Conservation (phyloP, 2,113 vertebrate genomes). For the Oceanodroma tethys region DNA sequence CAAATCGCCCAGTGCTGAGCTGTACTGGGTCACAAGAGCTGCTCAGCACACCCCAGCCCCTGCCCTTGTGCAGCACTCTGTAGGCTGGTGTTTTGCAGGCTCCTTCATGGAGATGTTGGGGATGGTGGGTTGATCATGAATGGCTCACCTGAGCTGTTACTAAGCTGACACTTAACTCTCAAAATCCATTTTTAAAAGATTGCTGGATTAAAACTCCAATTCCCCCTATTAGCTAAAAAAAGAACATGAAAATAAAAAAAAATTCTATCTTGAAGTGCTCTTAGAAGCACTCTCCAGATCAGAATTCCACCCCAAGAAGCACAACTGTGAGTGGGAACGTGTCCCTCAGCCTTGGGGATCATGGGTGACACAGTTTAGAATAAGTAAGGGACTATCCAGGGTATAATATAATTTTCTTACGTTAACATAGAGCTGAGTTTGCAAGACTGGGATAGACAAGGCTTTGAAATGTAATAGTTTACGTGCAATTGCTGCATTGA, state of each 20-base stretch:
- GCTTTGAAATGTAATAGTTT: conserved; percentile 21
- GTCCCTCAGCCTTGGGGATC: not conserved
- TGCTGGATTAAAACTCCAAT: not conserved
- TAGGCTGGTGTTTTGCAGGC: not conserved
- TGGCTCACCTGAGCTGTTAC: fast-evolving
- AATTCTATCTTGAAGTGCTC: not conserved
- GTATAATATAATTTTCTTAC: not conserved
- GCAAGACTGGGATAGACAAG: not conserved
- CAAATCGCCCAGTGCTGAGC: not conserved
- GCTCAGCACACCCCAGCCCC: not conserved
- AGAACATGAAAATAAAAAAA: not conserved
- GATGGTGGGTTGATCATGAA: fast-evolving
- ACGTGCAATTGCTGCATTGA: not conserved
- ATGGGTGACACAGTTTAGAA: not conserved
- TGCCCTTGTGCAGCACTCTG: not conserved
- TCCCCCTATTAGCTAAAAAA: not conserved
- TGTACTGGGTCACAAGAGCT: too few species aligned
- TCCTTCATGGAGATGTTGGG: not conserved
- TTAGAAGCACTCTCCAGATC: not conserved
- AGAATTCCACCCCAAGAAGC: not conserved
- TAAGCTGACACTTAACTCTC: not conserved
- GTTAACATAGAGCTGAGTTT: not conserved
- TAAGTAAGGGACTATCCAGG: not conserved
- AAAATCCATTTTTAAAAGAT: not conserved
- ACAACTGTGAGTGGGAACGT: fast-evolving